Conservation (phyloP, 2,797 vertebrate genomes). For the Pipistrellus nathusii region DNA sequence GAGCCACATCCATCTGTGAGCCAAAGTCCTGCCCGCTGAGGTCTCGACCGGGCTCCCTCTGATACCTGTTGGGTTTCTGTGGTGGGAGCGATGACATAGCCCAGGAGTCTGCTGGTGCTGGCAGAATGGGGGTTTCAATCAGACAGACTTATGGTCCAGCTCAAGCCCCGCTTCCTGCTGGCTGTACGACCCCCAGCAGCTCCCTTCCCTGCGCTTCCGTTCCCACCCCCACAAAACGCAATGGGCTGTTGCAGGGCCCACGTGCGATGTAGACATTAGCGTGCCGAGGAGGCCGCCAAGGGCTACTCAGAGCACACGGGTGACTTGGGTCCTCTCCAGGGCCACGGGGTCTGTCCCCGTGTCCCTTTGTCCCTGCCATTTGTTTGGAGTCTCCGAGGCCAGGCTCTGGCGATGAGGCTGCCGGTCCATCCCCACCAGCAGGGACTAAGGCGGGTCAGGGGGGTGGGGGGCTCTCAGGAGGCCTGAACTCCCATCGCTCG, state of each 20-base stretch:
- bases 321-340: background rate
- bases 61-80: constrained; percentile 69
- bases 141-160: background rate
- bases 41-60: constrained; percentile 49
- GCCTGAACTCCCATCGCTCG: too few relatives aligned
- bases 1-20: background rate
- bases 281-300: background rate
- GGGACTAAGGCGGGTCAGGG: background rate
- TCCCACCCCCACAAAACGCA: background rate
- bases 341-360: background rate
- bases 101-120: background rate
- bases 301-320: background rate
- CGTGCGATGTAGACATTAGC: background rate
- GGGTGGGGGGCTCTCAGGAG: background rate
- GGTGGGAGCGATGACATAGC: constrained; percentile 20
- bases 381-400: background rate
- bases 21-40: constrained; percentile 15
- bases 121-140: background rate
- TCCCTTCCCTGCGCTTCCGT: background rate
- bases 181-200: background rate
- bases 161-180: background rate
- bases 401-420: background rate
- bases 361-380: background rate
- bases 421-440: background rate
- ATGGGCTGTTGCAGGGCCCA: background rate